Conservation (phyloP, 1,140 invertebrate genomes). For the Orius laevigatus region DNA sequence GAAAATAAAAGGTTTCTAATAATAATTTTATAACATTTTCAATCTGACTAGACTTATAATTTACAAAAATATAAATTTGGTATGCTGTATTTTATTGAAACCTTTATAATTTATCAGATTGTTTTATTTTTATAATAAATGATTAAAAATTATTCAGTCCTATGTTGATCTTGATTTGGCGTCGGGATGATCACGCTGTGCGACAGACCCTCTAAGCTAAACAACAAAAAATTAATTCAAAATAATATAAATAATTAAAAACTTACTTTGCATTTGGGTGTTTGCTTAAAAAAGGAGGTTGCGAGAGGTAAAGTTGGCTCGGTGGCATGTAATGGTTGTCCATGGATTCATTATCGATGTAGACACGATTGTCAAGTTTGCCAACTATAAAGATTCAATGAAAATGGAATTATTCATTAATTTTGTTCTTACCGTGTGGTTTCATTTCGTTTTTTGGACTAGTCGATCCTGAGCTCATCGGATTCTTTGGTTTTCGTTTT, state of each 20-base stretch:
- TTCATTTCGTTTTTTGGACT: slow-evolving; percentile 6
- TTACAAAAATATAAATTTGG: too few species aligned
- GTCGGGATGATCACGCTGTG: slow-evolving; percentile 15
- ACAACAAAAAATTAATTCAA: slow-evolving; percentile 1
- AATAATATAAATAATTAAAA: slow-evolving; percentile 1
- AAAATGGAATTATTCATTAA: background rate
- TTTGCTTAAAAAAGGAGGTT: slow-evolving; percentile 8
- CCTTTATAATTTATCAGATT: too few species aligned
- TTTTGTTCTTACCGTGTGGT: background rate
- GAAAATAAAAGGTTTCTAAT: too few species aligned
- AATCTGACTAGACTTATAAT: too few species aligned
- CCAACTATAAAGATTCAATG: background rate
- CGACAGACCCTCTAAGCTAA: slow-evolving; percentile 6
- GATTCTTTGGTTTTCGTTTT: slow-evolving; percentile 50
- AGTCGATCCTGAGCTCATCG: slow-evolving; percentile 8
- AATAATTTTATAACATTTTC: too few species aligned
- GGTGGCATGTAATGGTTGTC: background rate
- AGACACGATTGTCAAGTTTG: background rate
- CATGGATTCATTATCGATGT: background rate
- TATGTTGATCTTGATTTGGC: slow-evolving; percentile 1
- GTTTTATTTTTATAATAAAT: too few species aligned
- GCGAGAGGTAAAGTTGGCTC: slow-evolving; percentile 2
- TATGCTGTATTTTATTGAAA: too few species aligned
- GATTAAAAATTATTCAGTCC: too few species aligned
- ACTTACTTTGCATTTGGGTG: slow-evolving; percentile 15